Base-by-base conservation (phyloP, 2,797 vertebrate genomes). In the Rhinatrema bivittatum region DNA sequence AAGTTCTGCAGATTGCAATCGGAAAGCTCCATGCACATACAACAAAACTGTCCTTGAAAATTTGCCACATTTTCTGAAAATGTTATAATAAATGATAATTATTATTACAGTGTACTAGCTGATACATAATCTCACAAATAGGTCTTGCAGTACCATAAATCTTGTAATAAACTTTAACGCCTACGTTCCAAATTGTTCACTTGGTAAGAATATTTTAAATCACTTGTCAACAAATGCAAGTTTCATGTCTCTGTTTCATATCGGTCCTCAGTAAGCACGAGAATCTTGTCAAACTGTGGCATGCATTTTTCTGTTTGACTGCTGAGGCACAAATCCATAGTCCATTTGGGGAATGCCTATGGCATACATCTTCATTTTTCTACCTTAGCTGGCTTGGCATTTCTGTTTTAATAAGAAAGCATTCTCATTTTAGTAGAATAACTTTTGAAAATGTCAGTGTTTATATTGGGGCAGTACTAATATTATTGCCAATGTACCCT, bases 41-140 rank as follows among this genome's bases (percentile, higher is more conserved):
- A 61, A 61, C 50, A 62, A 63, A 64, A 67, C 66, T 48, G 62
- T n/a, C n/a, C n/a, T n/a, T n/a, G n/a, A n/a, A n/a, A n/a, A 67
- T 75, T 62, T 56, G 62, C 63, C 50, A 65, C 73, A 69, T 63
- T 67, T 66, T 61, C 56, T 40, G 38, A 65, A 59, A 72, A 78
- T 74, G 67, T 64, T 62, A 79, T 65, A 79, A 81, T 81, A 81
- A 78, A 80, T 81, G 74, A 73, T 76, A 74, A 81, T 80, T 78
- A 84, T 80, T 79, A 71, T 69, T 74, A 70, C 62, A 68, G 78
- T 77, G 80, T 78, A 73, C 67, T 74, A 36, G 63, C 73, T 78
- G 76, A 82, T 68, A 74, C 76, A 68, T 69, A 70, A 72, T 63
- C 68, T 76, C 60, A 77, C 72, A 73, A 80, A 81, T 79, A 82